Conservation (phyloP, 2,888 invertebrate genomes). For the Griposia aprilina region DNA sequence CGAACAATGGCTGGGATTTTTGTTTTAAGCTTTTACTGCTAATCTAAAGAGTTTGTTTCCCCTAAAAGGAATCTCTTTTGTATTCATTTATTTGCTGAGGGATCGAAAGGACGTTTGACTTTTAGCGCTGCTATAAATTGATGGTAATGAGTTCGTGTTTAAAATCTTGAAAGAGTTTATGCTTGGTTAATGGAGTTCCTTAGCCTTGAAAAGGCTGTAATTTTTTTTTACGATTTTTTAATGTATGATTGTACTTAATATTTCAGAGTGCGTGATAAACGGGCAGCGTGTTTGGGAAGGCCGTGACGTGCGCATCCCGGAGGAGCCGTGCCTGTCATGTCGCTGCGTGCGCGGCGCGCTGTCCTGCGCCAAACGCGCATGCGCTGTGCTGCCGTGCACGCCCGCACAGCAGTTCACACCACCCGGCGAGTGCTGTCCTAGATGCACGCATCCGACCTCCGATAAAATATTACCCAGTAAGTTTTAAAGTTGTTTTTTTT, state of each 20-base stretch:
- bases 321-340: slow-evolving; percentile 96
- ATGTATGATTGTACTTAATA: slow-evolving; percentile 3
- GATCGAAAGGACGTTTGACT: slow-evolving; percentile 67
- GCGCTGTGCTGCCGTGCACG: slow-evolving; percentile 97
- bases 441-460: slow-evolving; percentile 87
- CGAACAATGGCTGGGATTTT: slow-evolving; percentile 81
- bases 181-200: slow-evolving; percentile 44
- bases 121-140: slow-evolving; percentile 71
- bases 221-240: slow-evolving; percentile 20
- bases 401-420: slow-evolving; percentile 92
- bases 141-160: slow-evolving; percentile 71
- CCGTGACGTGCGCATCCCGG: slow-evolving; percentile 94
- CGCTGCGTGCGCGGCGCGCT: slow-evolving; percentile 93
- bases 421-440: slow-evolving; percentile 95
- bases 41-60: slow-evolving; percentile 70
- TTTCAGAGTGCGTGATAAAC: slow-evolving; percentile 94
- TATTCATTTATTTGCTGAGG: slow-evolving; percentile 73
- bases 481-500: neutral
- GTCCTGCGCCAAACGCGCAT: slow-evolving; percentile 95
- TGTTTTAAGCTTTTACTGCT: slow-evolving; percentile 78
- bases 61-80: slow-evolving; percentile 71
- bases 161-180: slow-evolving; percentile 61
- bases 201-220: slow-evolving; percentile 25
- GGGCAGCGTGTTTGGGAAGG: slow-evolving; percentile 95
- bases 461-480: slow-evolving; percentile 88